These are phyloP conservation scores for Chrysocyon brachyurus DNA, from an alignment of 2,797 vertebrate genomes.

Conservation along the genomic window DNA sequence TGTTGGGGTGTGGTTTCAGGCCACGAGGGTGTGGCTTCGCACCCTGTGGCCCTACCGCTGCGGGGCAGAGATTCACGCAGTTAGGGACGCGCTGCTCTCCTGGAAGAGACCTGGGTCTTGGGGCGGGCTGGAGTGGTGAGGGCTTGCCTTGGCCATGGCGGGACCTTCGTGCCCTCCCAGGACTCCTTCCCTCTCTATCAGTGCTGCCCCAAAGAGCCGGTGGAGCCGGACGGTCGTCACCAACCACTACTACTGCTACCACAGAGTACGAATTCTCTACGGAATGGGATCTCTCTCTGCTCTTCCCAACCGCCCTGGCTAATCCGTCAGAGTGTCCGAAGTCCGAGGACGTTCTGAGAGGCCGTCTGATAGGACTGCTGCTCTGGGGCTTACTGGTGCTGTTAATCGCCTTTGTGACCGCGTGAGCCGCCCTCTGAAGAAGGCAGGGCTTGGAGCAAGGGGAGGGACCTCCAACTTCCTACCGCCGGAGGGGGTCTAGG, in stretches of 20 bases:
- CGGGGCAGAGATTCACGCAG: neutral
- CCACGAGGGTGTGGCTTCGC: neutral
- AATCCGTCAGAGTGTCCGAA: rapidly evolving
- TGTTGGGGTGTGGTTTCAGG: neutral
- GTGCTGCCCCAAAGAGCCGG: slow-evolving; percentile 56
- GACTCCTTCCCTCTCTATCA: slow-evolving; percentile 9
- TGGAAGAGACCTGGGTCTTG: too few relatives aligned
- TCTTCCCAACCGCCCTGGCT: rapidly evolving
- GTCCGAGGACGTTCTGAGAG: neutral
- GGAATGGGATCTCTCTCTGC: too few relatives aligned
- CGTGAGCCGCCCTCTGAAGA: slow-evolving; percentile 49
- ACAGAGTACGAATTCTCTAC: too few relatives aligned
- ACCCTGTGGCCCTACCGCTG: neutral
- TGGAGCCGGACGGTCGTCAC: too few relatives aligned
- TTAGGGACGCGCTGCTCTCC: neutral
- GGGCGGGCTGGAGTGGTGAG: rapidly evolving
- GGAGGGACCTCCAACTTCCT: neutral
- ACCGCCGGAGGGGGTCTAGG: neutral
- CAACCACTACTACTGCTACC: too few relatives aligned
- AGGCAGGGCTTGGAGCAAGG: neutral
- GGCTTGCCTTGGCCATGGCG: neutral
- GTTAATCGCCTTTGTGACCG: neutral
- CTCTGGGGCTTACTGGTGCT: neutral
- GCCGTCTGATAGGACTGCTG: slow-evolving; percentile 34
- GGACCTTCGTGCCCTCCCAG: neutral